A percentile compares a stretch with the other conserved stretches of the same genome.
Evolutionary conservation across 2,113 vertebrate species (phyloP).

Genomic region (Eulemur macaco): DNA sequence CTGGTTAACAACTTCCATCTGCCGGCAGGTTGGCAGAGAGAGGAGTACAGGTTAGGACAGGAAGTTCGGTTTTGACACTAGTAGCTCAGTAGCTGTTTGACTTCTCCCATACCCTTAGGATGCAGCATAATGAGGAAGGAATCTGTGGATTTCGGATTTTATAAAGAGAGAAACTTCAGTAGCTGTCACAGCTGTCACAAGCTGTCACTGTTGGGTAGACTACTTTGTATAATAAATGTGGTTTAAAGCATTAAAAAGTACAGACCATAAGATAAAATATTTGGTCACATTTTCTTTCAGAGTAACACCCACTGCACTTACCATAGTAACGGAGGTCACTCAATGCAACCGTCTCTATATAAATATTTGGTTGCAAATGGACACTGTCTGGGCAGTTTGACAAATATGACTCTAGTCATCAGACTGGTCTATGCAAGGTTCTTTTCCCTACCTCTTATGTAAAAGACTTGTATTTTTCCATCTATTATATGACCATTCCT

Average conservation of each 20-base stretch:
- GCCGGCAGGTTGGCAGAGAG: neutral
- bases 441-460: neutral
- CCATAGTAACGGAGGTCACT: neutral
- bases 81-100: neutral
- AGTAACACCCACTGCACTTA: neutral
- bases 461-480: neutral
- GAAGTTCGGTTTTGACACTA: neutral
- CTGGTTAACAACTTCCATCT: neutral
- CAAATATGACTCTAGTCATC: neutral
- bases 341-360: neutral
- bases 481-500: neutral
- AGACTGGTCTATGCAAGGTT: neutral
- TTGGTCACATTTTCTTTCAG: neutral
- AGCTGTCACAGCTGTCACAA: neutral
- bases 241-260: neutral
- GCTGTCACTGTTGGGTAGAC: neutral
- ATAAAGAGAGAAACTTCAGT: neutral
- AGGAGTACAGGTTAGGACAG: neutral
- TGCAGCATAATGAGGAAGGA: neutral
- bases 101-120: neutral
- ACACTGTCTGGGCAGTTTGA: constrained; percentile 11
- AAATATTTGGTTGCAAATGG: constrained; percentile 45
- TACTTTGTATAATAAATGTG: neutral
- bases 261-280: neutral
- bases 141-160: neutral